A percentile compares a stretch with the other conserved stretches of the same genome.
These are phyloP conservation scores for Protobothrops mucrosquamatus DNA, from an alignment of 2,113 vertebrate genomes.

Conservation along the genomic window DNA sequence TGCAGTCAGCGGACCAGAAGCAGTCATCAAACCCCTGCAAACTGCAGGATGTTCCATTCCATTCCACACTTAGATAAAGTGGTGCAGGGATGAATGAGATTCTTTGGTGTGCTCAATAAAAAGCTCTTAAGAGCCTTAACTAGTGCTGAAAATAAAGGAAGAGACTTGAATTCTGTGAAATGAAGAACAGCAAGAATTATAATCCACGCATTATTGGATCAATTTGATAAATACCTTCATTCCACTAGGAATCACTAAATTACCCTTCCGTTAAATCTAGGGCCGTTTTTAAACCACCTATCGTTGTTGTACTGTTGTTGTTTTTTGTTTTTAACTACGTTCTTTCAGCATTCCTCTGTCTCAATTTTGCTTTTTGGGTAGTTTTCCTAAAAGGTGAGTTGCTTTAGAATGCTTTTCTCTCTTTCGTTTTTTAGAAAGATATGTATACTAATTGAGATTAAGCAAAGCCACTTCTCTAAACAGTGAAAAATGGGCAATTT, in stretches of 20 bases:
- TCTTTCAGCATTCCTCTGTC: neutral
- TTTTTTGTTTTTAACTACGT: neutral
- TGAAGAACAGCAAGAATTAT: neutral
- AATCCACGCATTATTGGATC: neutral
- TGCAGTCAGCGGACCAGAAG: too few species aligned
- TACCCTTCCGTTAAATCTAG: neutral
- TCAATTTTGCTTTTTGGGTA: neutral
- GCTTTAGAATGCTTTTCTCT: conserved; percentile 33
- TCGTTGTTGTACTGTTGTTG: neutral
- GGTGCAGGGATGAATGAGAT: neutral
- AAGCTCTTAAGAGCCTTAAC: neutral
- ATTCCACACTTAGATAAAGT: neutral
- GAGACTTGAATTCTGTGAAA: neutral
- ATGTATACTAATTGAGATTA: conserved; percentile 45
- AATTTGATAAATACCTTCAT: neutral
- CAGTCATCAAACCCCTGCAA: neutral
- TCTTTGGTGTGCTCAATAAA: neutral
- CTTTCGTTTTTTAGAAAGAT: conserved; percentile 12
- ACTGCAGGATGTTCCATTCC: neutral
- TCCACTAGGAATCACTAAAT: neutral
- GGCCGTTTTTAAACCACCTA: neutral
- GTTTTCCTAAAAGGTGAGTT: conserved; percentile 13
- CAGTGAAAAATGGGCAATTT: conserved; percentile 48
- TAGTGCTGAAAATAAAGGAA: neutral
- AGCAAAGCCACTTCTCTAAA: conserved; percentile 43